phyloP scores from a whole-genome alignment of 2,797 vertebrate genomes.

The Poliocrania exsul region DNA sequence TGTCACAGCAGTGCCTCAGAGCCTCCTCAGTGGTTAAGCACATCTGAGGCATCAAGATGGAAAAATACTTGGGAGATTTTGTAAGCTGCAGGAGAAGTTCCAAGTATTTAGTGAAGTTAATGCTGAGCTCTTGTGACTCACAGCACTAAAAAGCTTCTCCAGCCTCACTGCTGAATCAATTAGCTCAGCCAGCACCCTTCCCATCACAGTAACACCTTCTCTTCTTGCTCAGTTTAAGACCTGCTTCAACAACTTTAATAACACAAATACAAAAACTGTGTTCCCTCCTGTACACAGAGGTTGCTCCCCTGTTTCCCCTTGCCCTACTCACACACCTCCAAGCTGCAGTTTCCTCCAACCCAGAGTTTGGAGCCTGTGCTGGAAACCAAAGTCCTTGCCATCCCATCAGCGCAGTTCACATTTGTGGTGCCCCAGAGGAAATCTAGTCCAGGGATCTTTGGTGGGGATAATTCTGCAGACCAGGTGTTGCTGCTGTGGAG shows the following conservation, averaged over 20 bases:
- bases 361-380: neutral
- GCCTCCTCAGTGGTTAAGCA: conserved; percentile 3
- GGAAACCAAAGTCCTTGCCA: neutral
- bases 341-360: neutral
- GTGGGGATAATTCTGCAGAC: neutral
- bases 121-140: conserved; percentile 59
- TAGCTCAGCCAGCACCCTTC: conserved; percentile 46
- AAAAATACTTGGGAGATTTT: conserved; percentile 61
- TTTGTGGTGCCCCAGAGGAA: neutral
- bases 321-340: neutral
- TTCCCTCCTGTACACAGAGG: neutral
- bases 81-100: conserved; percentile 47
- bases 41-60: conserved; percentile 21
- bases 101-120: conserved; percentile 49
- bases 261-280: neutral
- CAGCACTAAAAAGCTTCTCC: conserved; percentile 25
- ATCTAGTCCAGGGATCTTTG: neutral
- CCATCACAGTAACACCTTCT: conserved; percentile 23
- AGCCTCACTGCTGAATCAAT: conserved; percentile 50
- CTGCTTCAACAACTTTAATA: neutral
- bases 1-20: neutral
- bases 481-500: neutral
- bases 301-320: neutral
- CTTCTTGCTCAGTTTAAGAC: conserved; percentile 16
- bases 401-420: neutral